phyloP scores from a whole-genome alignment of 2,797 vertebrate genomes.

The Argyrosomus regius region DNA sequence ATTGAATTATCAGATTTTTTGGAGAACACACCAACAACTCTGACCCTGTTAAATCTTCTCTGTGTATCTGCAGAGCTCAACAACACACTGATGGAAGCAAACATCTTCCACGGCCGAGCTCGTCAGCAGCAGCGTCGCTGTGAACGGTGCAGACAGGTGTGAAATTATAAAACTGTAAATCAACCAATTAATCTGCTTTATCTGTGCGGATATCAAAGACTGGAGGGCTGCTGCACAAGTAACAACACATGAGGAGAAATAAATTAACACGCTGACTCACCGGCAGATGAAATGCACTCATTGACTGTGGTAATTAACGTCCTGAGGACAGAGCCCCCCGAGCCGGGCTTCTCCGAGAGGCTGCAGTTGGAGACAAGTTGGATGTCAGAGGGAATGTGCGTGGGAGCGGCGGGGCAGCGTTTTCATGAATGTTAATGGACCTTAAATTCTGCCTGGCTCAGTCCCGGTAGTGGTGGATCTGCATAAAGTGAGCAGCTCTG shows the following conservation, averaged over 20 bases:
- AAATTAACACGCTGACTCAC: constrained; percentile 34
- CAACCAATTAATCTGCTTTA: constrained; percentile 22
- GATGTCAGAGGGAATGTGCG: constrained; percentile 37
- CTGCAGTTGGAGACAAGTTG: constrained; percentile 35
- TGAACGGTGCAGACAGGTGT: constrained; percentile 11
- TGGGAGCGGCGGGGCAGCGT: constrained; percentile 32
- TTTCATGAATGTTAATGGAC: constrained; percentile 60
- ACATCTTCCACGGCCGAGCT: not conserved
- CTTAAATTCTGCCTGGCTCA: constrained; percentile 27
- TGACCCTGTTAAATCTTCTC: not conserved
- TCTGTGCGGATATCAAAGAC: constrained; percentile 31
- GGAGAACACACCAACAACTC: not conserved
- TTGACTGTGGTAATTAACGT: constrained; percentile 26
- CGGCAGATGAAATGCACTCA: constrained; percentile 19
- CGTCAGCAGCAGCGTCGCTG: not conserved
- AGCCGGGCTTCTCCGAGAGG: constrained; percentile 2
- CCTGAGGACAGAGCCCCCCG: constrained; percentile 25
- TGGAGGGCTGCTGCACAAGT: not conserved
- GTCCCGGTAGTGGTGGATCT: constrained; percentile 9
- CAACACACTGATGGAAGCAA: not conserved
- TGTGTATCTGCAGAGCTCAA: not conserved
- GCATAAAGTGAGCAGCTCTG: constrained; percentile 47
- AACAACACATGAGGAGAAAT: constrained; percentile 21
- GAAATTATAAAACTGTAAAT: constrained; percentile 2
- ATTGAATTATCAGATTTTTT: not conserved